Evolutionary conservation across 2,113 vertebrate genomes (phyloP).

Genomic region (Nicator chloris): DNA sequence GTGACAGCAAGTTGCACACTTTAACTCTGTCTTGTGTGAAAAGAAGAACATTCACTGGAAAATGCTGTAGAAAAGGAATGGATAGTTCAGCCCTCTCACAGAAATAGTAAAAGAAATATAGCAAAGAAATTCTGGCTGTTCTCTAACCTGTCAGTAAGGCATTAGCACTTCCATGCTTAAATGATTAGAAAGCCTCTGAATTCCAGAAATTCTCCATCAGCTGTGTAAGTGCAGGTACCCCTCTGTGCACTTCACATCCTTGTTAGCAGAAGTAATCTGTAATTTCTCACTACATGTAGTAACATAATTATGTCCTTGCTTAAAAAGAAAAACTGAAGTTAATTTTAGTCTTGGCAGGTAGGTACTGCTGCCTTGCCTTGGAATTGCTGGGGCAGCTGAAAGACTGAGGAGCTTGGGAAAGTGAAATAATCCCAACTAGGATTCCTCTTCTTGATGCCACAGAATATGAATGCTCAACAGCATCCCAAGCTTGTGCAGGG

Average conservation of each 20-base stretch:
- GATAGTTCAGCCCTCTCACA: neutral
- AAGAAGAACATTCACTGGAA: neutral
- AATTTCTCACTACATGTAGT: slow-evolving; percentile 35
- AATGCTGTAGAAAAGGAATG: neutral
- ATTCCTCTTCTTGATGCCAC: neutral
- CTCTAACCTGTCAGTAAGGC: neutral
- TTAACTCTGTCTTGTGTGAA: neutral
- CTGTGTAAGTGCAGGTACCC: neutral
- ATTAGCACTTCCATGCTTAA: neutral
- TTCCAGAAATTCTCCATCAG: neutral
- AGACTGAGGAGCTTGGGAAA: neutral
- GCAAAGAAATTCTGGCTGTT: neutral
- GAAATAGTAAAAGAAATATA: neutral
- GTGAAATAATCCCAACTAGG: neutral
- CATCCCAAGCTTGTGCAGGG: neutral
- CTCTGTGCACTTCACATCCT: neutral
- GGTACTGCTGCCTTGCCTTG: neutral
- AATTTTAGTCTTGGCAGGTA: slow-evolving; percentile 50
- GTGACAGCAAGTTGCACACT: neutral
- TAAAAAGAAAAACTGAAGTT: slow-evolving; percentile 30
- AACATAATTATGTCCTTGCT: slow-evolving; percentile 26
- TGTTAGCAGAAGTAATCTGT: neutral
- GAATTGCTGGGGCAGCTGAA: slow-evolving; percentile 32
- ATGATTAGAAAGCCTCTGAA: neutral
- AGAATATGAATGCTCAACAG: neutral